These are phyloP conservation scores for Heteropelma amictum DNA, from an alignment of 2,888 invertebrate genomes.

Conservation along the genomic window DNA sequence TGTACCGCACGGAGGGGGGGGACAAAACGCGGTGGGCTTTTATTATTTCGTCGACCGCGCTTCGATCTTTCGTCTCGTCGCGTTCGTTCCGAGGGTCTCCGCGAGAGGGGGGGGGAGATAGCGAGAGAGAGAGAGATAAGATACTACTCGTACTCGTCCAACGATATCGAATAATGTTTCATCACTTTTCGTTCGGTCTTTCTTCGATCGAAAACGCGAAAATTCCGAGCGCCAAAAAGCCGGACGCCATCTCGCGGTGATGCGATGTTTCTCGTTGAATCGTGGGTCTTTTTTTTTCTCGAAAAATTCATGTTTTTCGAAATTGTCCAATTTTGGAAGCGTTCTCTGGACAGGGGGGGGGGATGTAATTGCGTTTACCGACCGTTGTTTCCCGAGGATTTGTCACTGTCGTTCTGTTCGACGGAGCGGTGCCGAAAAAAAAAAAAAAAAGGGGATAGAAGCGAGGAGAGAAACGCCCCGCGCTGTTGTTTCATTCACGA, in stretches of 20 bases:
- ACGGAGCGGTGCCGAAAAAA: slow-evolving; percentile 28
- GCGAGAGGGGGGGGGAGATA: slow-evolving; percentile 12
- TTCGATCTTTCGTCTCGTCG: slow-evolving; percentile 16
- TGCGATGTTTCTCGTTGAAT: too few relatives aligned
- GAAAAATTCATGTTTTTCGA: too few relatives aligned
- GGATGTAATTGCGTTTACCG: slow-evolving; percentile 46
- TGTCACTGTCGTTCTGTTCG: slow-evolving; percentile 30
- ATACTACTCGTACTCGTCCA: too few relatives aligned
- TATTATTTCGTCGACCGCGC: slow-evolving; percentile 45
- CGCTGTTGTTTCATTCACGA: too few relatives aligned
- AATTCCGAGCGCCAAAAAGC: too few relatives aligned
- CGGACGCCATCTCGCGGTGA: too few relatives aligned
- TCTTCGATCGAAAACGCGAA: not conserved
- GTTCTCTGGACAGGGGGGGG: too few relatives aligned
- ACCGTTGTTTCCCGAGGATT: slow-evolving; percentile 24
- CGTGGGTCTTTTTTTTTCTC: too few relatives aligned
- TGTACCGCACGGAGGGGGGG: slow-evolving; percentile 20
- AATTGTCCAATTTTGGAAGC: too few relatives aligned
- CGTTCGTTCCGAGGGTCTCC: not conserved
- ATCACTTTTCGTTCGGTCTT: not conserved
- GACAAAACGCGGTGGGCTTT: slow-evolving; percentile 54
- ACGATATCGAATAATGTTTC: not conserved
- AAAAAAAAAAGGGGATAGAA: not conserved
- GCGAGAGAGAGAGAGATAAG: slow-evolving; percentile 41
- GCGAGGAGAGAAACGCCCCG: too few relatives aligned